A percentile compares a stretch with the other conserved stretches of the same genome.
Conservation (phyloP, 2,113 vertebrate genomes). For the Chaetura pelagica region DNA sequence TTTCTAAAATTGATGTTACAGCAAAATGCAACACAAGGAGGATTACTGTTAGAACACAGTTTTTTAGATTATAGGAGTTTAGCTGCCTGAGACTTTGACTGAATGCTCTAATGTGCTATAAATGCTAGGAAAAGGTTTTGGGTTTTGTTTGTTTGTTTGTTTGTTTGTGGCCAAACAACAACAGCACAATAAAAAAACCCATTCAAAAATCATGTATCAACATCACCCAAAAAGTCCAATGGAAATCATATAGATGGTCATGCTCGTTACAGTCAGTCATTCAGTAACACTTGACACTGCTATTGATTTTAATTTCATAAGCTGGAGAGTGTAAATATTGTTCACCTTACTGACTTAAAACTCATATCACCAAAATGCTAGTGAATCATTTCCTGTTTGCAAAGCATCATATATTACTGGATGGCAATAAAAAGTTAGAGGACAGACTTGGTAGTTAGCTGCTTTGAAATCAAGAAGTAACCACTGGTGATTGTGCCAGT, state of each 20-base stretch:
- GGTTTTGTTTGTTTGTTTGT: no score
- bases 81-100: not conserved
- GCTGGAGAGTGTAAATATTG: not conserved
- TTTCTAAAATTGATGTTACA: constrained; percentile 61
- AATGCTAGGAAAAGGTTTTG: not conserved
- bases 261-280: not conserved
- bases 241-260: not conserved
- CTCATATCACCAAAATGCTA: not conserved
- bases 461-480: not conserved
- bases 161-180: not conserved
- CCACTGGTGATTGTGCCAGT: not conserved
- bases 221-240: not conserved
- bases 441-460: not conserved
- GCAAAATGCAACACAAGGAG: constrained; percentile 39
- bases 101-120: not conserved
- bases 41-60: constrained; percentile 12
- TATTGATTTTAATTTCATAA: constrained; percentile 21
- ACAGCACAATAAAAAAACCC: not conserved
- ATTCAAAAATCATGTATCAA: not conserved
- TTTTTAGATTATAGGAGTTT: not conserved
- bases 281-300: not conserved
- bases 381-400: not conserved
- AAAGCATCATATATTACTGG: not conserved
- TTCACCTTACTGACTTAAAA: not conserved
- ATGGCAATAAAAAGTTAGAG: not conserved